Conservation (phyloP, 2,888 invertebrate species). For the Drosophila limbata region DNA sequence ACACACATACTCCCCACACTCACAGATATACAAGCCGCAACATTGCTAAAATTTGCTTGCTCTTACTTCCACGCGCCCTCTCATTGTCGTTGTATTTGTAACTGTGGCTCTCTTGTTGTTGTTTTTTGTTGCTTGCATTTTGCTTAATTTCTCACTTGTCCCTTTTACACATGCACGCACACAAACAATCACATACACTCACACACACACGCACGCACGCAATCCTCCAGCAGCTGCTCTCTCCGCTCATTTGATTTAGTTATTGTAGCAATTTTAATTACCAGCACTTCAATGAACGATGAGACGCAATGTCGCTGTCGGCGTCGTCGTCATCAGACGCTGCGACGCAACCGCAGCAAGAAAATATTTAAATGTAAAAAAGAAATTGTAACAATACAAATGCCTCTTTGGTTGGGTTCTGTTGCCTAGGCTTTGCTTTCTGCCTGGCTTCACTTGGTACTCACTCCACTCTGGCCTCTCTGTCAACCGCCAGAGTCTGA, state of each 20-base stretch:
- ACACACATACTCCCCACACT: slow-evolving; percentile 8
- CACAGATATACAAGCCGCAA: slow-evolving; percentile 48
- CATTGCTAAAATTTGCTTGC: slow-evolving; percentile 64
- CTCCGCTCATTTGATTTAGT: slow-evolving; percentile 69
- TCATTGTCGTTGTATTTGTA: background rate
- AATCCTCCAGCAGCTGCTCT: slow-evolving; percentile 7
- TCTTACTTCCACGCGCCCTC: slow-evolving; percentile 59
- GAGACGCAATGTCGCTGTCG: slow-evolving; percentile 5
- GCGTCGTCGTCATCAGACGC: background rate
- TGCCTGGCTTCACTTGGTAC: slow-evolving; percentile 16
- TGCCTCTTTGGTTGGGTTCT: slow-evolving; percentile 14
- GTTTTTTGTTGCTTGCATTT: slow-evolving; percentile 41
- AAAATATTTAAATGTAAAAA: slow-evolving; percentile 48
- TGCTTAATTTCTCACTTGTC: slow-evolving; percentile 71
- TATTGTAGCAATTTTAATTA: slow-evolving; percentile 76
- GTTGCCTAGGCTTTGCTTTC: slow-evolving; percentile 12
- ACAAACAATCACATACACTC: slow-evolving; percentile 6
- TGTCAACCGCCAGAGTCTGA: slow-evolving; percentile 56
- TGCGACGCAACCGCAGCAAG: slow-evolving; percentile 21
- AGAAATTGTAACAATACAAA: slow-evolving; percentile 74
- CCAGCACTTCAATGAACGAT: slow-evolving; percentile 65
- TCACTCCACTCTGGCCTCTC: slow-evolving; percentile 65
- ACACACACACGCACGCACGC: background rate
- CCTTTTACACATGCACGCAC: slow-evolving; percentile 45
- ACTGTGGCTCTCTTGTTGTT: background rate